phyloP scores from a whole-genome alignment of 2,888 invertebrate genomes.

The Philopedon plagiatum region DNA sequence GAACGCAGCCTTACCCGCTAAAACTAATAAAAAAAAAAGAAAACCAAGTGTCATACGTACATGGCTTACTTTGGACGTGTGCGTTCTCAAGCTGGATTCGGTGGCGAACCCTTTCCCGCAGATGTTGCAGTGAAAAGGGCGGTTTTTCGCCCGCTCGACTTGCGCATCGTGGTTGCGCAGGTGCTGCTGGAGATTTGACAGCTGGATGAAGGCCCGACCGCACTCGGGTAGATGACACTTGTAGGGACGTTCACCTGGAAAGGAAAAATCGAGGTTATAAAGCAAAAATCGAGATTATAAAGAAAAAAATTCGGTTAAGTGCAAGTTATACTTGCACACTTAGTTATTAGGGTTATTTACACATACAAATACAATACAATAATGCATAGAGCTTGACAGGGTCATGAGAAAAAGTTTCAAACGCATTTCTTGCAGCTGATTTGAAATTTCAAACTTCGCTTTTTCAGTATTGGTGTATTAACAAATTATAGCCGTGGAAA shows the following conservation, averaged over 20 bases:
- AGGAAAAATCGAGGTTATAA: slow-evolving; percentile 54
- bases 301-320: too few species aligned
- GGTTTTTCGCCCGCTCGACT: slow-evolving; percentile 93
- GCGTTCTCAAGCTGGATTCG: slow-evolving; percentile 94
- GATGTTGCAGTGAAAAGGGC: slow-evolving; percentile 96
- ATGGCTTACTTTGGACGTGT: slow-evolving; percentile 96
- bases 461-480: neutral
- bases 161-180: slow-evolving; percentile 96
- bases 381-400: too few species aligned
- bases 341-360: too few species aligned
- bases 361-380: too few species aligned
- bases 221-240: slow-evolving; percentile 97
- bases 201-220: slow-evolving; percentile 95
- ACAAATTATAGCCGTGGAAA: slow-evolving; percentile 4
- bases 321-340: too few species aligned
- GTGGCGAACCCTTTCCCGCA: slow-evolving; percentile 98
- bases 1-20: neutral
- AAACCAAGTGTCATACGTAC: slow-evolving; percentile 69
- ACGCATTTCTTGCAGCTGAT: neutral
- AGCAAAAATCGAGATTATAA: too few species aligned
- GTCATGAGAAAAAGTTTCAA: too few species aligned
- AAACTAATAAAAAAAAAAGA: slow-evolving; percentile 43
- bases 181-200: slow-evolving; percentile 96
- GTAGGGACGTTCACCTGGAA: slow-evolving; percentile 95
- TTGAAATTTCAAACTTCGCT: too few species aligned